A percentile compares a stretch with the other conserved stretches of the same genome.
Conservation (phyloP, 1,140 invertebrate species). For the Colletes latitarsis region DNA sequence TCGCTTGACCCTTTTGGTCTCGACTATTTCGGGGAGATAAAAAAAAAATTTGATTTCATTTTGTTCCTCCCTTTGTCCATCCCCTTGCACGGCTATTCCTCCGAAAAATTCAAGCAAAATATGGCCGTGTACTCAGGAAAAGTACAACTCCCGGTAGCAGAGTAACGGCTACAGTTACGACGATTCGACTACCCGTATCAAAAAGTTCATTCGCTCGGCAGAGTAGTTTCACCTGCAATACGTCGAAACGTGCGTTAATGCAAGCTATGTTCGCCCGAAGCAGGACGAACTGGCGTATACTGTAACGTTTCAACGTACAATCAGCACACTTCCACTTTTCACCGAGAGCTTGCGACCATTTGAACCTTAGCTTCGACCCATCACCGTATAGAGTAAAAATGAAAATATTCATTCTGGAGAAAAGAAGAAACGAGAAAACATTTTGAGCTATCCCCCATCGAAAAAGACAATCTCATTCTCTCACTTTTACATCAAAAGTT, state of each 20-base stretch:
- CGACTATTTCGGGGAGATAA: background rate
- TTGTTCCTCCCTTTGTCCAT: no score
- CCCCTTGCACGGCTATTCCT: background rate
- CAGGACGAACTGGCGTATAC: constrained; percentile 1
- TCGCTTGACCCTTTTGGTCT: background rate
- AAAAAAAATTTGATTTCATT: background rate
- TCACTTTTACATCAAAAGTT: background rate
- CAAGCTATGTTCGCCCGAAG: constrained; percentile 10
- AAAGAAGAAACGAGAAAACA: background rate
- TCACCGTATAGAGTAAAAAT: no score
- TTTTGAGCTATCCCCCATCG: background rate
- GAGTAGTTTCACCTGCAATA: constrained; percentile 26
- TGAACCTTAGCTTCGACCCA: no score
- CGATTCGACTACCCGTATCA: background rate
- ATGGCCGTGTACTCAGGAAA: background rate
- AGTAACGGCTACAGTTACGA: background rate
- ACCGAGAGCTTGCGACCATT: background rate
- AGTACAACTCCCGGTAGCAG: background rate
- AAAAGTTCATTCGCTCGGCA: background rate
- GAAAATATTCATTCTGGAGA: background rate
- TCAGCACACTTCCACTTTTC: background rate
- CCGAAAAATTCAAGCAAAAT: background rate
- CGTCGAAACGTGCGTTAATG: constrained; percentile 17
- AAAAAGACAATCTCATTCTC: background rate
- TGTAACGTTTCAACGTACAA: background rate